Percentiles rank a stretch among this genome's conserved stretches.
Conservation (phyloP, 1,140 invertebrate genomes). For the Psix sp. region DNA sequence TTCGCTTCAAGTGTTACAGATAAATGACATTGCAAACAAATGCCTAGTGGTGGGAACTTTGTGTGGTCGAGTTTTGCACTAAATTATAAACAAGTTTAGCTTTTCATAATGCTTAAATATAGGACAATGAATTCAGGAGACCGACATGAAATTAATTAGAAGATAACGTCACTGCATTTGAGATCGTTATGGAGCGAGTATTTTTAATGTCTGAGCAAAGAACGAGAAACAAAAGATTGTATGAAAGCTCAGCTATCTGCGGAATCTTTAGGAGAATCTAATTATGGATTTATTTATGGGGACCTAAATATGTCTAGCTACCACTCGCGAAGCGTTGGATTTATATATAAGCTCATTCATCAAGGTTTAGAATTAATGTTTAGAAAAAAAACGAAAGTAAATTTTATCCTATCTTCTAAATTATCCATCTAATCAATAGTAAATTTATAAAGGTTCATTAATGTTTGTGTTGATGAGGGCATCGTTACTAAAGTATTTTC, state of each 20-base stretch:
- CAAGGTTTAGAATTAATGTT: conserved; percentile 57
- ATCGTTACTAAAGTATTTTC: no score
- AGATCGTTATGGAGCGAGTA: conserved; percentile 28
- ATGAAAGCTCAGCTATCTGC: conserved; percentile 16
- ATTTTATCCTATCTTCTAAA: no score
- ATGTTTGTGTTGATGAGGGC: no score
- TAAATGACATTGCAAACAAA: conserved; percentile 50
- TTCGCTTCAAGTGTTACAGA: conserved; percentile 48
- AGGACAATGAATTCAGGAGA: conserved; percentile 45
- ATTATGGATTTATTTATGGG: conserved; percentile 37
- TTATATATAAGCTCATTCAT: conserved; percentile 40
- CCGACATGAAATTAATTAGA: conserved; percentile 50
- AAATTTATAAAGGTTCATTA: no score
- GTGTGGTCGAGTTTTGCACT: conserved; percentile 27
- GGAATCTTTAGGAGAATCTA: conserved; percentile 28
- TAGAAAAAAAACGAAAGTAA: no score
- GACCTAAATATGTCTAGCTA: neutral
- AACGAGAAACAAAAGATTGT: conserved; percentile 10
- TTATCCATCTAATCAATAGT: no score
- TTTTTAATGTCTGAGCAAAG: conserved; percentile 3
- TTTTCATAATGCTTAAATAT: conserved; percentile 5
- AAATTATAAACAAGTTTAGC: conserved; percentile 38
- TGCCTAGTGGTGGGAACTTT: conserved; percentile 50
- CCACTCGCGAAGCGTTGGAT: no score
- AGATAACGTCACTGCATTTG: conserved; percentile 22